A percentile compares a stretch with the other conserved stretches of the same genome.
phyloP scores from a whole-genome alignment of 2,888 invertebrate genomes.

The Leucoptera coffeella region DNA sequence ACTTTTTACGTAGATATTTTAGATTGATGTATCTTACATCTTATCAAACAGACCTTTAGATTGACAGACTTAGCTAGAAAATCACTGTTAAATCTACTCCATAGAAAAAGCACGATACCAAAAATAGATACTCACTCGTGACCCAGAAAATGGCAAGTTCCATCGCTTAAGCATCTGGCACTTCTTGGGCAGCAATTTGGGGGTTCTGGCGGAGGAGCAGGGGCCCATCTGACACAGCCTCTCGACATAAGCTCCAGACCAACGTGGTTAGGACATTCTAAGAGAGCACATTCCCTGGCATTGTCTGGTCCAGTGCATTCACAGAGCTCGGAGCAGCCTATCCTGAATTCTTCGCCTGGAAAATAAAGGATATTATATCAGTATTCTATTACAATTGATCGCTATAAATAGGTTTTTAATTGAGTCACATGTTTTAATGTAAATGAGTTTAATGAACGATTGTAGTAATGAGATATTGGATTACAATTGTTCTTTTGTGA shows the following conservation, averaged over 20 bases:
- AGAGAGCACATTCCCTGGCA: conserved; percentile 63
- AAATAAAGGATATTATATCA: conserved; percentile 3
- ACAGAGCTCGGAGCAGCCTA: conserved; percentile 75
- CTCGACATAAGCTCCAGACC: conserved; percentile 81
- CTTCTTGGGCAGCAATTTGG: conserved; percentile 79
- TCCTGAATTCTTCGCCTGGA: conserved; percentile 69
- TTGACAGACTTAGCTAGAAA: too few species aligned
- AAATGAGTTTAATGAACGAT: too few species aligned
- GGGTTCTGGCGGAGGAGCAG: conserved; percentile 65
- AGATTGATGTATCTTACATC: neutral
- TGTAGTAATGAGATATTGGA: too few species aligned
- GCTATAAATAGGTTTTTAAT: neutral
- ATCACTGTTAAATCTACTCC: too few species aligned
- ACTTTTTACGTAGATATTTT: neutral
- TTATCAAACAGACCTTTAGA: neutral
- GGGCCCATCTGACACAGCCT: conserved; percentile 81
- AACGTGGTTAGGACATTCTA: conserved; percentile 70
- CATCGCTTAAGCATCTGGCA: conserved; percentile 73
- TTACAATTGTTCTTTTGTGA: too few species aligned
- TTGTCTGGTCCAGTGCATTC: conserved; percentile 60
- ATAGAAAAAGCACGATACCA: too few species aligned
- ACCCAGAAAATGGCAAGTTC: conserved; percentile 72
- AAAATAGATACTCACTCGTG: conserved; percentile 46
- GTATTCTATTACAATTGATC: neutral
- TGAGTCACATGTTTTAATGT: too few species aligned